These are phyloP conservation scores for Clarias pachynema DNA, from an alignment of 2,797 vertebrate genomes.

Conservation along the genomic window DNA sequence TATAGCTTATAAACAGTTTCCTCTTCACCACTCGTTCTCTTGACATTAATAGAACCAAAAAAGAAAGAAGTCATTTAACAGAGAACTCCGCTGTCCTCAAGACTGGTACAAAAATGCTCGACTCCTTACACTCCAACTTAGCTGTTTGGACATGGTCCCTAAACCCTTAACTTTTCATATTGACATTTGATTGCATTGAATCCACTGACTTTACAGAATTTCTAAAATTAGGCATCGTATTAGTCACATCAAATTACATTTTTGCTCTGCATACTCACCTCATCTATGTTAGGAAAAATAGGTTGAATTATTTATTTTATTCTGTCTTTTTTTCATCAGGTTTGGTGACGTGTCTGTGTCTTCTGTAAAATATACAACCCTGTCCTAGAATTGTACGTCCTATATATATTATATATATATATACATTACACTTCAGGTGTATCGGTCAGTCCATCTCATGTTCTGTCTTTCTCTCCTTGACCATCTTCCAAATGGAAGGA, in stretches of 20 bases:
- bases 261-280: background rate
- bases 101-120: background rate
- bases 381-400: background rate
- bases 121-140: background rate
- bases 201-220: too few relatives aligned
- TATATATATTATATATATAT: background rate
- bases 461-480: conserved; percentile 59
- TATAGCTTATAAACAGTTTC: background rate
- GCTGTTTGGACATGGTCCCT: too few relatives aligned
- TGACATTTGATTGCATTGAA: background rate
- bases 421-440: background rate
- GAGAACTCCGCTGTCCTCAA: background rate
- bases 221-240: background rate
- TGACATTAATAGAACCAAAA: background rate
- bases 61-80: background rate
- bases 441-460: conserved; percentile 4
- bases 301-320: background rate
- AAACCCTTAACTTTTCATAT: background rate
- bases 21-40: background rate
- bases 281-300: background rate
- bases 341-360: background rate
- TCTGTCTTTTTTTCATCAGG: background rate
- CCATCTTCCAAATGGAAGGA: conserved; percentile 21
- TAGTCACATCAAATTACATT: background rate
- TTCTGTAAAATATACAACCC: background rate